Evolutionary conservation across 2,113 vertebrate genomes (phyloP), one percentile per base, ranked within the genome.

Genomic region (Ceyx melanurus): DNA sequence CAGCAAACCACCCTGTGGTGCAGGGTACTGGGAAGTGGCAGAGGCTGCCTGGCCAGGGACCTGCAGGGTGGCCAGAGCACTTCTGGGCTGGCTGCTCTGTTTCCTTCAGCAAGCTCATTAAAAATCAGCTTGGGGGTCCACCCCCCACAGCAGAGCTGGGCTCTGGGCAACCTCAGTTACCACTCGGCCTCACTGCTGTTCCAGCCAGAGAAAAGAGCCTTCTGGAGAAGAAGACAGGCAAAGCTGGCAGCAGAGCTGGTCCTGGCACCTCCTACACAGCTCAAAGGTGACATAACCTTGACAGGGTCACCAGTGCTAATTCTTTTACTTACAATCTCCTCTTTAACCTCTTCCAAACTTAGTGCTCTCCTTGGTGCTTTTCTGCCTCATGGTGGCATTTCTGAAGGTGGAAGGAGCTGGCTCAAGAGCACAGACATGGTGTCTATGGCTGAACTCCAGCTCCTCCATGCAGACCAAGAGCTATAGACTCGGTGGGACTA

Each of bases 1-100:
- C 11, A 12, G 40, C 56, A 25, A 31, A 62, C 5, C 0, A 2
- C 8, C 1, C 37, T 2, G 17, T 3, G 3, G 70, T 1, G 13
- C 26, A 17, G 57, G 33, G 33, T 18, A 33, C 25, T 3, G 5
- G 45, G 62, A 29, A 31, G 43, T 12, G 11, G 29, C 25, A 16
- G 26, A 9, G 53, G 6, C 25, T 13, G 13, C 2, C 31, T 0
- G 3, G 65, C 37, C 51, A 18, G 46, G 2, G 5, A 10, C 13
- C 42, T 29, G 35, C 37, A 16, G 4, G 2, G 58, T 2, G 16
- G 53, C 28, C 78, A 33, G 54, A n/a, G 54, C 4, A 1, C 64
- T 29, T 9, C 50, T 42, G 3, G 58, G 25, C 71, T 15, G 43
- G 61, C 46, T 29, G n/a, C 3, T 48, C 42, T 21, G 2, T 14